Percentiles rank a stretch among this genome's conserved stretches.
These are phyloP conservation scores for Cartodere bifasciata DNA, from an alignment of 2,888 invertebrate genomes.

Conservation along the genomic window DNA sequence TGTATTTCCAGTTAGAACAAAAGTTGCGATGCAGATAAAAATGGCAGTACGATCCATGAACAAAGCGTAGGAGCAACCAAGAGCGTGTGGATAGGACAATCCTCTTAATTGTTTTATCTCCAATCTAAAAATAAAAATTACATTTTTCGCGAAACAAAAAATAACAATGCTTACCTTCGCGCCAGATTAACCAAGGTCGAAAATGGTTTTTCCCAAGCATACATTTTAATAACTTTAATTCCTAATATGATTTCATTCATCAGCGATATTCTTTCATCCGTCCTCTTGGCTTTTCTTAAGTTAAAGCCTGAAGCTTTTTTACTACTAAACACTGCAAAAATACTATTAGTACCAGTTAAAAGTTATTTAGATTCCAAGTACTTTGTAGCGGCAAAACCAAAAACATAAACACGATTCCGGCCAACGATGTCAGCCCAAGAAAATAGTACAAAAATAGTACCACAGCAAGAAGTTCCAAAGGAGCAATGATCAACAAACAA, in stretches of 20 bases:
- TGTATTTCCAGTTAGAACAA: slow-evolving; percentile 50
- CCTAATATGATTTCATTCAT: slow-evolving; percentile 84
- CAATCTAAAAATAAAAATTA: slow-evolving; percentile 42
- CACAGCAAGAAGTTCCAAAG: too few species aligned
- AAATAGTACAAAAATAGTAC: too few species aligned
- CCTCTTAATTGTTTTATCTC: slow-evolving; percentile 56
- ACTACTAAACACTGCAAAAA: slow-evolving; percentile 51
- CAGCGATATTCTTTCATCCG: slow-evolving; percentile 79
- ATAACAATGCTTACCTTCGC: slow-evolving; percentile 54
- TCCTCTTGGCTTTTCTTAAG: slow-evolving; percentile 68
- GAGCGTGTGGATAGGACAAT: slow-evolving; percentile 61
- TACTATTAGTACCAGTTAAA: too few species aligned
- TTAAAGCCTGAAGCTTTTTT: slow-evolving; percentile 59
- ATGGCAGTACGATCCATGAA: slow-evolving; percentile 75
- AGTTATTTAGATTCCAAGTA: too few species aligned
- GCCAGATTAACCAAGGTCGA: slow-evolving; percentile 57
- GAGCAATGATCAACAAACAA: too few species aligned
- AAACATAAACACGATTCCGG: too few species aligned
- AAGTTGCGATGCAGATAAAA: slow-evolving; percentile 66
- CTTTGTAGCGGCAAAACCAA: too few species aligned
- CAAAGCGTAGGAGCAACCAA: slow-evolving; percentile 64
- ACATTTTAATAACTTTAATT: slow-evolving; percentile 85
- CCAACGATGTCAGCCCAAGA: too few species aligned
- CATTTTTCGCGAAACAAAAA: too few species aligned
- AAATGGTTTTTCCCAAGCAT: slow-evolving; percentile 81